Base-by-base conservation (phyloP, 2,797 vertebrate genomes). In the Phataginus tricuspis region DNA sequence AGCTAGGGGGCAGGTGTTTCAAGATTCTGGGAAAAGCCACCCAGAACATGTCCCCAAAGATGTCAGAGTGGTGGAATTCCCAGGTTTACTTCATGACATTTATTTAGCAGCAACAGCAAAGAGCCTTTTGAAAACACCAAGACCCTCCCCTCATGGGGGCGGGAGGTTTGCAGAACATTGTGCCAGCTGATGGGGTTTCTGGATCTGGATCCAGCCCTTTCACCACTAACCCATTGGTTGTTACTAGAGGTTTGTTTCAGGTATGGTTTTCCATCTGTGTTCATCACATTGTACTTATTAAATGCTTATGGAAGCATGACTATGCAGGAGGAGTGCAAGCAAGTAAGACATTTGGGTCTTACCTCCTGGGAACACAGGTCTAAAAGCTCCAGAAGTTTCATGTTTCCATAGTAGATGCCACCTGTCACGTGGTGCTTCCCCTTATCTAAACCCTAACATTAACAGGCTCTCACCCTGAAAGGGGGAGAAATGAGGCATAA, bases 381-480 rank as follows among this genome's bases (percentile, higher is more conserved):
- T 90, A 31, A 94, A 90, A 74, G 83, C 91, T 96, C 86, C 87
- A 90, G 84, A 93, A 97, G 77, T 95, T 95, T 96, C 86, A 13
- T 63, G 68, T 80, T 94, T 68, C 51, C 71, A n/a, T 87, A 85
- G 55, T 83, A 86, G 94, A 96, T 61, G 55, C 80, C 42, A 87
- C 91, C 80, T 93, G 91, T 96, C 93, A 96, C 49, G 64, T 5
- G 39, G 82, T 64, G 15, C 21, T 90, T 96, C 94, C 61, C 96
- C 95, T 82, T 96, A 94, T 97, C 95, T 84, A 95, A 97, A 96
- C 59, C 96, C 97, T 97, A 89, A 97, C 82, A 95, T 97, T 27
- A 49, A 96, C 84, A 98, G 97, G 98, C 97, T 98, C 97, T 98
- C 97, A 97, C 78, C 94, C 95, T 94, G 97, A 97, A 98, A 98